Evolutionary conservation across 2,797 vertebrate genomes (phyloP), one percentile per base, ranked within the genome.

Genomic region (Aselliscus stoliczkanus): DNA sequence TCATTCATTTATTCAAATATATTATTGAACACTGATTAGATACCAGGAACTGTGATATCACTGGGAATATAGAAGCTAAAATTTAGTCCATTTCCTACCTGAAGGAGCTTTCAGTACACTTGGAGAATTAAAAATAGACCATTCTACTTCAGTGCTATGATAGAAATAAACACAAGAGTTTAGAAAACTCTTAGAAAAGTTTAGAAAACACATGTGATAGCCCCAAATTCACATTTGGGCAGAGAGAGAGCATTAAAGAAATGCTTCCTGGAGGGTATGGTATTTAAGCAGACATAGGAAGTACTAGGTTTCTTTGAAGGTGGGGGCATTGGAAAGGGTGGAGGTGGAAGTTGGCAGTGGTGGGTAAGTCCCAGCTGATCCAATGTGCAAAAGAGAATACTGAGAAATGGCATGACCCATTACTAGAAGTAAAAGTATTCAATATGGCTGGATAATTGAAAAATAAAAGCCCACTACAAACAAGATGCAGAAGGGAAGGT

Each of bases 1-100:
- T 70, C 29, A 34, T 50, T 80, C 81, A 73, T 50, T 79, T 31
- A 88, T 44, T 90, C 56, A 52, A 58, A 76, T 58, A 34, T 50
- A 34, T 31, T 69, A 56, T 42, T 13, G 29, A 37, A 64, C 11
- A 23, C 10, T 79, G 27, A 31, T 37, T 52, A 84, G 52, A 39
- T 31, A 27, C 20, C 39, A 44, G 52, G 11, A 70, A 65, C 12
- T 50, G 3, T 73, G n/a, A 9, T 67, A n/a, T 79, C 15, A 13
- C n/a, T 87, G 11, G 31, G 60, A 44, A 65, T 60, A 52, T 47
- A 60, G 87, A 13, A 54, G 7, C 47, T 13, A 72, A 25, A 44
- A 37, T 64, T 60, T 15, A 39, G 34, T 75, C 44, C n/a, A 77
- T 50, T 82, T 91, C 50, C 23, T 62, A 29, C 31, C 31, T 93